Evolutionary conservation across 2,888 invertebrate genomes (phyloP).

Genomic region (Clusia tigrina): DNA sequence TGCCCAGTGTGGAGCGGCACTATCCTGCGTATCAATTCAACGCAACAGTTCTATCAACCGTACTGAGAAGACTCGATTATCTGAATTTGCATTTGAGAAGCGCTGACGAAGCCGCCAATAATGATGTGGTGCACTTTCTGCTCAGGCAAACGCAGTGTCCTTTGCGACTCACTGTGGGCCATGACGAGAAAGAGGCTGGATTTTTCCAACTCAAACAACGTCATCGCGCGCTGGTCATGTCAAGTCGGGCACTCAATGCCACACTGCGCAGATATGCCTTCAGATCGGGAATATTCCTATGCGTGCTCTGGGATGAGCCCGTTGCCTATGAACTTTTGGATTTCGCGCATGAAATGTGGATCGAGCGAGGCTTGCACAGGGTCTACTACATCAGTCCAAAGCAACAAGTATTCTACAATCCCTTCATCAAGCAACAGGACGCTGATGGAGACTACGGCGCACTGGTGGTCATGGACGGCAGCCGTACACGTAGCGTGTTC

Average conservation of each 20-base stretch:
- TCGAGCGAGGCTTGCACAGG: slow-evolving; percentile 41
- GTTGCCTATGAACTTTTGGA: slow-evolving; percentile 27
- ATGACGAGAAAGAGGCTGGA: not conserved
- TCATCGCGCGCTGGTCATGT: slow-evolving; percentile 37
- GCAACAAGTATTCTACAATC: slow-evolving; percentile 48
- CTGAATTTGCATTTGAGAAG: slow-evolving; percentile 43
- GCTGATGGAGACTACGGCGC: slow-evolving; percentile 24
- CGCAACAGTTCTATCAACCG: slow-evolving; percentile 16
- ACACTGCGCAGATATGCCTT: slow-evolving; percentile 22
- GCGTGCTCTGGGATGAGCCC: slow-evolving; percentile 4
- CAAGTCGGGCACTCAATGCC: slow-evolving; percentile 6
- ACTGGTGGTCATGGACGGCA: slow-evolving; percentile 28
- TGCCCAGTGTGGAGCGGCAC: no score
- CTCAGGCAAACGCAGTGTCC: slow-evolving; percentile 38
- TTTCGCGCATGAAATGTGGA: slow-evolving; percentile 46
- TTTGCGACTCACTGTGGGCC: slow-evolving; percentile 32
- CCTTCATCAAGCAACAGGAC: slow-evolving; percentile 38
- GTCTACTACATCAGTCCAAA: slow-evolving; percentile 46
- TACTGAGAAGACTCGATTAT: slow-evolving; percentile 39
- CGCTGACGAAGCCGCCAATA: slow-evolving; percentile 33
- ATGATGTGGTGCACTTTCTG: slow-evolving; percentile 40
- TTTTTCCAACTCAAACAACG: slow-evolving; percentile 9
- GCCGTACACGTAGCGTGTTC: slow-evolving; percentile 34
- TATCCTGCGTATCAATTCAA: no score
- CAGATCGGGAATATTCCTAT: slow-evolving; percentile 26